Conservation (phyloP, 2,113 vertebrate genomes). For the Falcunculus frontatus region DNA sequence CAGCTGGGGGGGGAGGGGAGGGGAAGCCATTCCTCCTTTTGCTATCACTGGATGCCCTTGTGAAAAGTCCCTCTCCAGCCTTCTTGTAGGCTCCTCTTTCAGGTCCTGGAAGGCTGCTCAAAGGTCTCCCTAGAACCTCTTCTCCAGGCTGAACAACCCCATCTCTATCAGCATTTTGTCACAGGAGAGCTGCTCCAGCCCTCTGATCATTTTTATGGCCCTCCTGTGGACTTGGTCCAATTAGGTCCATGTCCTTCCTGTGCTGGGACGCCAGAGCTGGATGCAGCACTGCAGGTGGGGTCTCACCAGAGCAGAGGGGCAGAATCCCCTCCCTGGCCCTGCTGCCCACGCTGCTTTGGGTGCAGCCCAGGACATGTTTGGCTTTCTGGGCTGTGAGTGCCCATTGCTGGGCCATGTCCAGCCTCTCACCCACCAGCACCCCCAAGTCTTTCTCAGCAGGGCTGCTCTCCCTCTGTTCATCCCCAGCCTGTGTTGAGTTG, state of each 20-base stretch:
- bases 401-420: neutral
- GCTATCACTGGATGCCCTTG: neutral
- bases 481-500: neutral
- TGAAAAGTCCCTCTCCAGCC: neutral
- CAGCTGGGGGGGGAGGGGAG: neutral
- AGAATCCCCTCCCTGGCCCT: neutral
- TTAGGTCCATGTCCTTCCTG: neutral
- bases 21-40: neutral
- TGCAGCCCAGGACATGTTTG: neutral
- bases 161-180: neutral
- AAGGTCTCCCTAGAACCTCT: neutral
- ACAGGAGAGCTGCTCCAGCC: neutral
- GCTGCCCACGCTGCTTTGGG: rapidly evolving
- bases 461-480: neutral
- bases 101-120: neutral
- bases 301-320: neutral
- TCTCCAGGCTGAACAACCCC: neutral
- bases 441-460: rapidly evolving
- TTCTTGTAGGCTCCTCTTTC: neutral
- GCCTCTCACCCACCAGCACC: rapidly evolving
- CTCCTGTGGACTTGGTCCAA: rapidly evolving
- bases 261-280: neutral
- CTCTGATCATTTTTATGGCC: neutral
- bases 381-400: neutral
- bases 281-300: neutral